Evolutionary conservation across 2,113 vertebrate genomes (phyloP), one percentile per base, ranked within the genome.

Genomic region (Chlamydotis undulata): DNA sequence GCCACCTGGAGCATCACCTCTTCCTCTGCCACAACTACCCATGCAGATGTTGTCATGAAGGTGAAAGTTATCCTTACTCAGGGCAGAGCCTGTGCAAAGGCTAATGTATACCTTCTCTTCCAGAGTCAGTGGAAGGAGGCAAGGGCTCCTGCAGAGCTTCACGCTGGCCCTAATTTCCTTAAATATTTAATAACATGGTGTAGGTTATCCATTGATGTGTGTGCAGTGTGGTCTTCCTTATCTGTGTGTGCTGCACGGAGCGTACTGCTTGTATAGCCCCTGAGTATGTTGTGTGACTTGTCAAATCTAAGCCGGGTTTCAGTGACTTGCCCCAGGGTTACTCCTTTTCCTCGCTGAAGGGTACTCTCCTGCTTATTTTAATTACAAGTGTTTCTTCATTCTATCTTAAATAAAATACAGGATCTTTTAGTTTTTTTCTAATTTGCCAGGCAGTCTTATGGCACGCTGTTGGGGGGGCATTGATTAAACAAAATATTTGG

Each of bases 121-220:
- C 64, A 31, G 47, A 63, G 14, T 5, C 63, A 26, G 37, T 10
- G 25, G 19, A 17, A 85, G 59, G 41, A 93, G 63, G 57, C 28
- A 43, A 1, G 18, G 33, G 39, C 47, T 86, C 47, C 76, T 85
- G 73, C 85, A 78, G 64, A 90, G 86, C 88, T 86, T 82, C 9
- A 2, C 68, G 56, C 64, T 68, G 67, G 49, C 64, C 79, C 53
- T 87, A 2, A 75, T 87, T 92, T 90, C 76, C 50, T 80, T 87
- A 61, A 94, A 78, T 75, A 37, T 88, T 94, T 77, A 95, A 90
- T 94, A 92, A 33, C 73, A 49, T 7, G 56, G 31, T 90, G 89
- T 45, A 25, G 35, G 33, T 88, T 83, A 14, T 53, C 55, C 78
- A 12, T 13, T 43, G 83, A 16, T 69, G n/a, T 28, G 56, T 73